Evolutionary conservation across 2,888 invertebrate species (phyloP).

Genomic region (Drosophila pseudotakahashii): DNA sequence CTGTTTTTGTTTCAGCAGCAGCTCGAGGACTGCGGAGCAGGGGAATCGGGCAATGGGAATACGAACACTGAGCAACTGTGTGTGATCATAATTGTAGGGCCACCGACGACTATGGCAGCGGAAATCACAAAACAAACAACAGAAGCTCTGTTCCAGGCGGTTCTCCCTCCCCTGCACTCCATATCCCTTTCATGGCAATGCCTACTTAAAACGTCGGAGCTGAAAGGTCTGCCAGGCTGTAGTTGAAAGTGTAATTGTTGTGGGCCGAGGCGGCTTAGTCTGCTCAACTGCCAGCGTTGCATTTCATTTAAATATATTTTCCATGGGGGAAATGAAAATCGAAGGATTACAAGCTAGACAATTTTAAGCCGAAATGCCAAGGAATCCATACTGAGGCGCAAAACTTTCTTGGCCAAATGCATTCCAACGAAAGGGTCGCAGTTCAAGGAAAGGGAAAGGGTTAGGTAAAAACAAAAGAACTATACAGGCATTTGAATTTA

Average conservation of each 20-base stretch:
- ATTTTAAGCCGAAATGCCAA: conserved; percentile 38
- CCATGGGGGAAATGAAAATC: conserved; percentile 2
- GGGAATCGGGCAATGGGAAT: conserved; percentile 18
- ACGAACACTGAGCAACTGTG: conserved; percentile 36
- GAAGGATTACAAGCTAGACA: conserved; percentile 17
- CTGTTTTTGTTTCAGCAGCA: conserved; percentile 43
- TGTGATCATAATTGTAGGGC: conserved; percentile 71
- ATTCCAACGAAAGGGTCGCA: conserved; percentile 6
- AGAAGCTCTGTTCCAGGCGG: conserved; percentile 46
- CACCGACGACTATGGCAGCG: conserved; percentile 43
- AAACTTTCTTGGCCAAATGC: conserved; percentile 26
- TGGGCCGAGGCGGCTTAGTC: conserved; percentile 5
- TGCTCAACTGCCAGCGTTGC: conserved; percentile 10
- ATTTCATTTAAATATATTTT: conserved; percentile 19
- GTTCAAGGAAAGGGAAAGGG: conserved; percentile 12
- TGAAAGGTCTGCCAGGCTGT: conserved; percentile 62
- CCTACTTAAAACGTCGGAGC: conserved; percentile 68
- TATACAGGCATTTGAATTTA: conserved; percentile 58
- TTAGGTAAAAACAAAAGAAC: conserved; percentile 25
- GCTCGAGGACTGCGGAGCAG: neutral
- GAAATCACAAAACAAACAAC: conserved; percentile 48
- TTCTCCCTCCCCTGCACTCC: neutral
- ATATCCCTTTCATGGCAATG: conserved; percentile 37
- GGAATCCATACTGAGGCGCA: neutral
- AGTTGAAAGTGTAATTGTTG: conserved; percentile 31